Conservation (phyloP, 2,888 invertebrate species). For the Epiblema foenella region DNA sequence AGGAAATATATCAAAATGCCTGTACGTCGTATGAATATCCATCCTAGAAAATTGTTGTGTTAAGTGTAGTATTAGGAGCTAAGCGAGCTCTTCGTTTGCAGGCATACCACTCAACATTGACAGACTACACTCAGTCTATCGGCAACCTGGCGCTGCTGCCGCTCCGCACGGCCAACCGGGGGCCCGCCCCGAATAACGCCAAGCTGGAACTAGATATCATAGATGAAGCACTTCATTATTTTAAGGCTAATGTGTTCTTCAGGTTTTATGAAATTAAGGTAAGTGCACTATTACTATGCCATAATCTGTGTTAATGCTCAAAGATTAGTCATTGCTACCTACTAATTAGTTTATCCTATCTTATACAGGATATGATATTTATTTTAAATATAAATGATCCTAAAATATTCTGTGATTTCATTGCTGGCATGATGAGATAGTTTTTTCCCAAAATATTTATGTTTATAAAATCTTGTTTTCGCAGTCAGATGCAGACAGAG, state of each 20-base stretch:
- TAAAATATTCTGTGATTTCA: no score
- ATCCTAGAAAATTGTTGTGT: conserved; percentile 26
- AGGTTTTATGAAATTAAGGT: conserved; percentile 99
- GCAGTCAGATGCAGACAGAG: conserved; percentile 97
- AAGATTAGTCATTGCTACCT: no score
- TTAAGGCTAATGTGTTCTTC: conserved; percentile 99
- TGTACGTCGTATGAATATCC: conserved; percentile 51
- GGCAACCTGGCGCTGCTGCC: conserved; percentile 98
- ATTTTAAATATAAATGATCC: no score
- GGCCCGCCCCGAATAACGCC: conserved; percentile 92
- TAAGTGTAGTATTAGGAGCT: background rate
- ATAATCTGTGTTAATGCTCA: background rate
- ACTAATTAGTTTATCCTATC: no score
- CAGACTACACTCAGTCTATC: conserved; percentile 88
- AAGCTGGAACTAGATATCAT: conserved; percentile 94
- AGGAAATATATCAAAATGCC: conserved; percentile 54
- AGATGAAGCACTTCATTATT: conserved; percentile 98
- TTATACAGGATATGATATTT: background rate
- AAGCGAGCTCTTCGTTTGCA: conserved; percentile 68
- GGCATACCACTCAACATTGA: conserved; percentile 98
- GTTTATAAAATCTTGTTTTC: conserved; percentile 54
- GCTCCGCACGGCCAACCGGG: conserved; percentile 94
- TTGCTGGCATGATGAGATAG: background rate
- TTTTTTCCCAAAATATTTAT: background rate
- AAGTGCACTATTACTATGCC: conserved; percentile 47